phyloP scores from a whole-genome alignment of 2,113 vertebrate genomes.

The Stomatorhinus ivindoensis region DNA sequence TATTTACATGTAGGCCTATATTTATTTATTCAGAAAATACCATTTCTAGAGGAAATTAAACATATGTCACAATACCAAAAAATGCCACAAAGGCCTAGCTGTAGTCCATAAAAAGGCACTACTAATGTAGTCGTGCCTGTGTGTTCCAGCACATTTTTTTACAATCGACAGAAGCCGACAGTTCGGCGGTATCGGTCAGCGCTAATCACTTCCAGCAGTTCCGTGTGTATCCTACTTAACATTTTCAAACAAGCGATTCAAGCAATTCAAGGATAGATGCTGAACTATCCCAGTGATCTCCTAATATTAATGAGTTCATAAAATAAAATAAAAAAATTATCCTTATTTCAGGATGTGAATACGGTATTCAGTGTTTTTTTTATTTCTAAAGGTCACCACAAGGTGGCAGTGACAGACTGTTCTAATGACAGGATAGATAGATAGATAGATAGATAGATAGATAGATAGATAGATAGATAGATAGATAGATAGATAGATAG shows the following conservation, averaged over 20 bases:
- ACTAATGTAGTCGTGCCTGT: background rate
- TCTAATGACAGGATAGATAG: background rate
- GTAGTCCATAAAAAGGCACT: background rate
- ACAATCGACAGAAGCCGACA: background rate
- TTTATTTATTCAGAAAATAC: background rate
- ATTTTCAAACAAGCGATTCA: background rate
- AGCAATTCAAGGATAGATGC: background rate
- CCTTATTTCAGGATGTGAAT: background rate
- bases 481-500: background rate
- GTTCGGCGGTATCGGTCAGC: background rate
- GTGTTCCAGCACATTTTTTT: background rate
- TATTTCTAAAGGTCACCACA: background rate
- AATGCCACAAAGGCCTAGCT: background rate
- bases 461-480: background rate
- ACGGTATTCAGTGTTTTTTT: background rate
- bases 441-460: background rate
- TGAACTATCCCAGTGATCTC: background rate
- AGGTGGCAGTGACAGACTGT: background rate
- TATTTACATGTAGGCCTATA: background rate
- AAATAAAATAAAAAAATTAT: background rate
- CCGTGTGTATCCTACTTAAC: background rate
- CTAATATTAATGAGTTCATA: background rate
- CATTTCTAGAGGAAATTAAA: background rate
- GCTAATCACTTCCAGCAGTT: background rate
- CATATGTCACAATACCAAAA: background rate